Evolutionary conservation across 2,888 invertebrate genomes (phyloP).

Genomic region (Odiellus spinosus): DNA sequence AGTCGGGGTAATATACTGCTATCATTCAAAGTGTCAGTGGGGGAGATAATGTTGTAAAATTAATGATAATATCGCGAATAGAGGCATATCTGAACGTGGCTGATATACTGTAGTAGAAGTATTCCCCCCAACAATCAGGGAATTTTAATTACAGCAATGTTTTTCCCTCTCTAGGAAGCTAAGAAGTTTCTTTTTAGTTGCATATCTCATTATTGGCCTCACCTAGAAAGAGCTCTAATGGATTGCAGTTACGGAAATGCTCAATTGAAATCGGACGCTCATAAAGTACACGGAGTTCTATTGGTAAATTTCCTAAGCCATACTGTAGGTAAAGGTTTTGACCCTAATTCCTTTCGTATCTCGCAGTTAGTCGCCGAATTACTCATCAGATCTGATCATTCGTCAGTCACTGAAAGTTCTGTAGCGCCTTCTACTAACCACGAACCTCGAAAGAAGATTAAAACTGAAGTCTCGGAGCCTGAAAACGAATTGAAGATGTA

Average conservation of each 20-base stretch:
- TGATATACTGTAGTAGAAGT: not conserved
- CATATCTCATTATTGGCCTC: slow-evolving; percentile 26
- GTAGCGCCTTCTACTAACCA: not conserved
- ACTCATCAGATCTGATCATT: too few relatives aligned
- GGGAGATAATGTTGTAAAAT: too few relatives aligned
- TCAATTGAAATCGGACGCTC: slow-evolving; percentile 25
- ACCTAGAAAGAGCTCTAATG: slow-evolving; percentile 24
- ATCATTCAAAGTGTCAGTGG: too few relatives aligned
- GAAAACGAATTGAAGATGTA: slow-evolving; percentile 20
- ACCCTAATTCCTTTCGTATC: too few relatives aligned
- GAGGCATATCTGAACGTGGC: too few relatives aligned
- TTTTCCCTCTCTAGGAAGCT: slow-evolving; percentile 25
- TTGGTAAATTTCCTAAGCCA: slow-evolving; percentile 25
- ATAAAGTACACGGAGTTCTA: slow-evolving; percentile 28
- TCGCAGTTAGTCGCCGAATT: too few relatives aligned
- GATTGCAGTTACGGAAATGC: slow-evolving; percentile 21
- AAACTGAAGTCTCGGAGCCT: not conserved
- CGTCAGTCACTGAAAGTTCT: too few relatives aligned
- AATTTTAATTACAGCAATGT: not conserved
- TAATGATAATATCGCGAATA: too few relatives aligned
- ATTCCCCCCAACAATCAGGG: not conserved
- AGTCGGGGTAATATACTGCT: slow-evolving; percentile 25
- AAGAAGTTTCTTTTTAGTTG: slow-evolving; percentile 26
- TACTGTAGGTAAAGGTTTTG: too few relatives aligned
- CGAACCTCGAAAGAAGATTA: not conserved